phyloP scores from a whole-genome alignment of 2,113 vertebrate genomes.

The Pseudorasbora parva region DNA sequence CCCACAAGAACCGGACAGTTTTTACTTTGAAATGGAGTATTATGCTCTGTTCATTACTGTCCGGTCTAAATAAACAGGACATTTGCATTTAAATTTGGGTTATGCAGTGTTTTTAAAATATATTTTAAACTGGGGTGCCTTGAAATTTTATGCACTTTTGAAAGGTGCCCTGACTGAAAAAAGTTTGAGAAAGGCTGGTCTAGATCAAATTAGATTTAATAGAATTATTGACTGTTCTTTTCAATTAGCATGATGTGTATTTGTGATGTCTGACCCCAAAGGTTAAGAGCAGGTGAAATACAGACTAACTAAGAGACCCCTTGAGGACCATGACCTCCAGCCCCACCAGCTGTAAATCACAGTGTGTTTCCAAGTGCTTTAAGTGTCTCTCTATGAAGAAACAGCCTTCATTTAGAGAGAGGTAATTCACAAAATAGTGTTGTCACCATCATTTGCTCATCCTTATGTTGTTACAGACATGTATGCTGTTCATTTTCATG shows the following conservation, averaged over 20 bases:
- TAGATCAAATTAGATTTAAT: too few species aligned
- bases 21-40: too few species aligned
- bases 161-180: too few species aligned
- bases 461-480: not conserved
- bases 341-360: slow-evolving; percentile 24
- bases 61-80: too few species aligned
- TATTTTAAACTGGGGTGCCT: too few species aligned
- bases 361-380: not conserved
- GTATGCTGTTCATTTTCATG: not conserved
- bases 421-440: not conserved
- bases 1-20: too few species aligned
- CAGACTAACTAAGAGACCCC: not conserved
- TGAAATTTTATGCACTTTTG: too few species aligned
- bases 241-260: slow-evolving; percentile 30
- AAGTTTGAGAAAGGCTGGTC: too few species aligned
- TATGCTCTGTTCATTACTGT: too few species aligned
- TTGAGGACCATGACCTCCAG: slow-evolving; percentile 3
- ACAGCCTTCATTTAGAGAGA: not conserved
- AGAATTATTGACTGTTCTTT: slow-evolving; percentile 34
- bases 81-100: too few species aligned
- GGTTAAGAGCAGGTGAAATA: slow-evolving; percentile 47
- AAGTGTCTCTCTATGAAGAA: not conserved
- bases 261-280: slow-evolving; percentile 30
- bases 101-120: too few species aligned
- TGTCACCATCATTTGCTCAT: not conserved